Evolutionary conservation across 2,113 vertebrate species (phyloP), one percentile per base, ranked within the genome.

Genomic region (Dasyurus viverrinus): DNA sequence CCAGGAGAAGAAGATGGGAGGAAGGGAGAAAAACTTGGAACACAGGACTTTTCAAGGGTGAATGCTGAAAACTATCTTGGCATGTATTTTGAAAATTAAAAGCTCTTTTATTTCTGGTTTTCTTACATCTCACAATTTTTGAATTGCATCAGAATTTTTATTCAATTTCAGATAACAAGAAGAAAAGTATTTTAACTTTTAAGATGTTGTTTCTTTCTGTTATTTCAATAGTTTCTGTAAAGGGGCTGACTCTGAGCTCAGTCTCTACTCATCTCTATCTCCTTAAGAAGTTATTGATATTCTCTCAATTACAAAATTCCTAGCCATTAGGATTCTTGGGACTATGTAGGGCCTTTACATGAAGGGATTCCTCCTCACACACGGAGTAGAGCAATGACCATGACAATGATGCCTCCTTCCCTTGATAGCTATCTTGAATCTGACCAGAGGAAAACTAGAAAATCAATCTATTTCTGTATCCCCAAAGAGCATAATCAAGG

Each of bases 221-320:
- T 30, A 60, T 60, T 60, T 60, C 57, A 0, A 60, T 60, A 30
- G 27, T 9, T 60, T 30, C 57, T 60, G 27, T 30, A 60, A 60
- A 60, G 57, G 25, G 55, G 30, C 8, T 60, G 57, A 10, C 10
- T 60, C 57, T 22, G 12, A 19, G 14, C 57, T 60, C 57, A 60
- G 57, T 9, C 57, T 60, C 9, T 60, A 60, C 57, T 60, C 10
- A 10, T 60, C 10, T 60, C 57, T 26, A 27, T 60, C 57, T 60
- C 10, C 57, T 27, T 30, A 10, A 48, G 57, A 30, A 60, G 10
- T 30, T 30, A 3, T 26, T 60, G 48, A 54, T 8, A 92, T 0
- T 27, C 68, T 46, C 53, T 92, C 26, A 95, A 57, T 96, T 94
- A 95, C 48, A 94, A 93, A 92, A n/a, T 96, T 96, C 19, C 47